These are phyloP conservation scores for Corbicula japonica DNA, from an alignment of 2,888 invertebrate genomes.

Conservation along the genomic window DNA sequence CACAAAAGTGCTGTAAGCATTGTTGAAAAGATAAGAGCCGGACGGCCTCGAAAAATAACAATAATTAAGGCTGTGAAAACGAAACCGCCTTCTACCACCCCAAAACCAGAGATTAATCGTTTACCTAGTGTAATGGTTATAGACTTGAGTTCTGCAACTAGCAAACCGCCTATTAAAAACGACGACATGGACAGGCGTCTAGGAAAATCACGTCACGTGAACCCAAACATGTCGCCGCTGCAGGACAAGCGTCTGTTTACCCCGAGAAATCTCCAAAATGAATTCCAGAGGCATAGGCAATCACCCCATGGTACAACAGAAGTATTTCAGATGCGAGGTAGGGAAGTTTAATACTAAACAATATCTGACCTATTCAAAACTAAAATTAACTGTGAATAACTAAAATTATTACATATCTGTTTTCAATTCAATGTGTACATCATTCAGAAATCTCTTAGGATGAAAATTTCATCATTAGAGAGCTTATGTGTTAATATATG, in stretches of 20 bases:
- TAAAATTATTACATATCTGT: no score
- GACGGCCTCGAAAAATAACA: slow-evolving; percentile 22
- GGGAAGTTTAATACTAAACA: no score
- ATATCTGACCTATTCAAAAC: no score
- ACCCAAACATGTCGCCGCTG: neutral
- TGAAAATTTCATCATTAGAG: no score
- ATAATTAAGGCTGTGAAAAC: slow-evolving; percentile 18
- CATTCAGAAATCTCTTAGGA: no score
- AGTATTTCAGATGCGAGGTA: slow-evolving; percentile 21
- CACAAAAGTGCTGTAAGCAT: no score
- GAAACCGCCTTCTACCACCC: slow-evolving; percentile 1
- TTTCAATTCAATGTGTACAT: no score
- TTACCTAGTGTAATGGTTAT: slow-evolving; percentile 37
- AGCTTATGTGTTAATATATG: no score
- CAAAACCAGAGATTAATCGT: neutral
- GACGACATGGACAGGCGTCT: neutral
- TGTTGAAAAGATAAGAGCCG: no score
- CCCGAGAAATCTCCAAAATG: slow-evolving; percentile 17
- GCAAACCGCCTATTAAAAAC: slow-evolving; percentile 16
- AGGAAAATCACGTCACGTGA: slow-evolving; percentile 4
- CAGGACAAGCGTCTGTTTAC: slow-evolving; percentile 23
- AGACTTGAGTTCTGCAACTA: slow-evolving; percentile 47
- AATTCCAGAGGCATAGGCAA: slow-evolving; percentile 20
- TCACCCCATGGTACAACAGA: neutral
- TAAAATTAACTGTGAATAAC: no score